These are phyloP conservation scores for Marisa cornuarietis DNA, from an alignment of 1,140 invertebrate genomes.

Conservation along the genomic window DNA sequence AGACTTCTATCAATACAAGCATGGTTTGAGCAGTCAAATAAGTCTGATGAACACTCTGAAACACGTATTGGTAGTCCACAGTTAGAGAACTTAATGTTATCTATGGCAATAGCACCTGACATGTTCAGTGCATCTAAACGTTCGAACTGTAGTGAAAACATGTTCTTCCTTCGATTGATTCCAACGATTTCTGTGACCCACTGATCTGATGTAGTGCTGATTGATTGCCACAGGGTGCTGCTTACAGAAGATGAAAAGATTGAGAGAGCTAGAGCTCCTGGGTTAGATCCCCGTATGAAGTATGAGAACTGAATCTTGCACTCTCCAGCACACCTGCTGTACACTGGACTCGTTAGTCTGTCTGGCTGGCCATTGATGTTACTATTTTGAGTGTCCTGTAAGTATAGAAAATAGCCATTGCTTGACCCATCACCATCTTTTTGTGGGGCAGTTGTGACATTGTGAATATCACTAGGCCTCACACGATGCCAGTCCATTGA, in stretches of 20 bases:
- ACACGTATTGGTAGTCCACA: slow-evolving; percentile 43
- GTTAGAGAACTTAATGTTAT: slow-evolving; percentile 74
- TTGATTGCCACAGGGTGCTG: slow-evolving; percentile 33
- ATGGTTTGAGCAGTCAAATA: slow-evolving; percentile 44
- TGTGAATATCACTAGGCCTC: background rate
- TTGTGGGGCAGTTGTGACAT: background rate
- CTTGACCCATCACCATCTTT: slow-evolving; percentile 15
- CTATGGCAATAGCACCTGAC: slow-evolving; percentile 78
- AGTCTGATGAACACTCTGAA: slow-evolving; percentile 42
- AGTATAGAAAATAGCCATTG: slow-evolving; percentile 19
- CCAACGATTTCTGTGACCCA: slow-evolving; percentile 21
- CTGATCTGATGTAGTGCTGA: slow-evolving; percentile 27
- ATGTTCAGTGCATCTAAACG: background rate
- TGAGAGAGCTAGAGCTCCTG: slow-evolving; percentile 38
- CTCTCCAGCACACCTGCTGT: slow-evolving; percentile 31
- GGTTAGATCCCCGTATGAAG: slow-evolving; percentile 76
- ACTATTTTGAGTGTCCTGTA: slow-evolving; percentile 19
- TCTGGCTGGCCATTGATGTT: slow-evolving; percentile 31
- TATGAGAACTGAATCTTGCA: slow-evolving; percentile 72
- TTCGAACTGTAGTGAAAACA: slow-evolving; percentile 25
- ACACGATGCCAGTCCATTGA: slow-evolving; percentile 23
- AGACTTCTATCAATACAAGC: slow-evolving; percentile 45
- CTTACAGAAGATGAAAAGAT: background rate
- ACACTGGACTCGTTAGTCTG: slow-evolving; percentile 7
- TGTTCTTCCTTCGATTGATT: slow-evolving; percentile 23